A percentile compares a stretch with the other conserved stretches of the same genome.
These are phyloP conservation scores for Buceros bicornis DNA, from an alignment of 2,797 vertebrate genomes.

Conservation along the genomic window DNA sequence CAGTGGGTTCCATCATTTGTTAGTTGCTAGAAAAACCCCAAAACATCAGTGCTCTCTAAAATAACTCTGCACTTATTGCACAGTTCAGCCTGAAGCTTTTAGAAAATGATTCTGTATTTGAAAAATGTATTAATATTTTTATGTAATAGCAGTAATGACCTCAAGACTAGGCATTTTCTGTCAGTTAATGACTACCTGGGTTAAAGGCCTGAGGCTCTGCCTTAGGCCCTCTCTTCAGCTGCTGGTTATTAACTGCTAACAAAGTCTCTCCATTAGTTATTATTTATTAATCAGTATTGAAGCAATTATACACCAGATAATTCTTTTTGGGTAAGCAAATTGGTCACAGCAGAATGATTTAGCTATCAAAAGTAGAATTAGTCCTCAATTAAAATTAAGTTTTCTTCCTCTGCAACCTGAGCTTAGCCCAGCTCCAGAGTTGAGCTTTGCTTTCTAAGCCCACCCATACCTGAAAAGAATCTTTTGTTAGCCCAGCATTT, in stretches of 20 bases:
- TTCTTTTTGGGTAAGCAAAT: slow-evolving; percentile 48
- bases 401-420: background rate
- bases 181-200: slow-evolving; percentile 66
- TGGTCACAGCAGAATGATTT: slow-evolving; percentile 64
- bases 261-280: slow-evolving; percentile 58
- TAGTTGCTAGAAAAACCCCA: background rate
- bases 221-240: slow-evolving; percentile 32
- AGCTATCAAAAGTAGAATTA: slow-evolving; percentile 34
- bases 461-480: slow-evolving; percentile 1
- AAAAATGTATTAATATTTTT: slow-evolving; percentile 64
- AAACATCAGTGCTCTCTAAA: background rate
- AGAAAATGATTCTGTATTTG: slow-evolving; percentile 63
- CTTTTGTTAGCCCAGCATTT: slow-evolving; percentile 46
- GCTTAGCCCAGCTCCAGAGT: background rate
- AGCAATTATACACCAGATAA: slow-evolving; percentile 63
- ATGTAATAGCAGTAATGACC: slow-evolving; percentile 59
- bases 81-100: background rate
- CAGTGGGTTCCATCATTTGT: background rate
- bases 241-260: slow-evolving; percentile 65
- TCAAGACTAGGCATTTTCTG: slow-evolving; percentile 69
- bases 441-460: background rate
- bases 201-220: slow-evolving; percentile 37
- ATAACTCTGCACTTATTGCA: background rate
- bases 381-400: background rate
- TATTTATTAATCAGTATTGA: slow-evolving; percentile 76